Evolutionary conservation across 2,113 vertebrate species (phyloP).

Genomic region (Stigmatopora argus): DNA sequence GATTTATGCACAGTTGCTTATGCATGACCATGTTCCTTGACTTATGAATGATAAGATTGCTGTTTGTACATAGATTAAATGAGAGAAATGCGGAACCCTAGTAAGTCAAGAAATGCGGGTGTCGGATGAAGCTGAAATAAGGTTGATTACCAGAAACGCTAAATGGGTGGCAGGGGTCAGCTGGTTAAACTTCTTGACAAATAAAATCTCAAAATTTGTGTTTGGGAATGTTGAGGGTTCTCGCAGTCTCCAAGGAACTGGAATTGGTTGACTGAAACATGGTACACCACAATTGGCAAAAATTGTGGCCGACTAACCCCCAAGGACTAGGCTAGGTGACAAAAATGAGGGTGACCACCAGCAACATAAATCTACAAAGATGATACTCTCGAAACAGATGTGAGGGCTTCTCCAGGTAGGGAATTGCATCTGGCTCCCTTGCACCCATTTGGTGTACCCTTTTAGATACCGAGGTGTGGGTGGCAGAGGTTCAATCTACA

Average conservation of each 20-base stretch:
- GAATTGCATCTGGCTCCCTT: not conserved
- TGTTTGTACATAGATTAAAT: too few relatives aligned
- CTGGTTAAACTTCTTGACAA: not conserved
- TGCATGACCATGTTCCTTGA: too few relatives aligned
- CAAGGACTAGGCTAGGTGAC: not conserved
- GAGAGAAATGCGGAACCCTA: too few relatives aligned
- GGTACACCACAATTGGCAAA: too few relatives aligned
- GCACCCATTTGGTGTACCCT: not conserved
- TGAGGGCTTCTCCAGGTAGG: too few relatives aligned
- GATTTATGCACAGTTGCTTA: constrained; percentile 4
- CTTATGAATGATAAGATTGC: too few relatives aligned
- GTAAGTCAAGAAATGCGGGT: too few relatives aligned
- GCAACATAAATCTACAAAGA: not conserved
- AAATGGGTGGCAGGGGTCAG: too few relatives aligned
- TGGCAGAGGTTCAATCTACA: not conserved
- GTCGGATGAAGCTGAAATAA: not conserved
- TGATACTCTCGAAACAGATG: not conserved
- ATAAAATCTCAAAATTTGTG: not conserved
- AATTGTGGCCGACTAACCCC: too few relatives aligned
- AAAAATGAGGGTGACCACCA: not conserved
- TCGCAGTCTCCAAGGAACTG: too few relatives aligned
- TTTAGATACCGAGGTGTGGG: not conserved
- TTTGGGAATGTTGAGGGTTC: not conserved
- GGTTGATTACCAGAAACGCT: not conserved
- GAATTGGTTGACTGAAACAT: too few relatives aligned